phyloP scores from a whole-genome alignment of 2,888 invertebrate species.

The Panzeria rudis region DNA sequence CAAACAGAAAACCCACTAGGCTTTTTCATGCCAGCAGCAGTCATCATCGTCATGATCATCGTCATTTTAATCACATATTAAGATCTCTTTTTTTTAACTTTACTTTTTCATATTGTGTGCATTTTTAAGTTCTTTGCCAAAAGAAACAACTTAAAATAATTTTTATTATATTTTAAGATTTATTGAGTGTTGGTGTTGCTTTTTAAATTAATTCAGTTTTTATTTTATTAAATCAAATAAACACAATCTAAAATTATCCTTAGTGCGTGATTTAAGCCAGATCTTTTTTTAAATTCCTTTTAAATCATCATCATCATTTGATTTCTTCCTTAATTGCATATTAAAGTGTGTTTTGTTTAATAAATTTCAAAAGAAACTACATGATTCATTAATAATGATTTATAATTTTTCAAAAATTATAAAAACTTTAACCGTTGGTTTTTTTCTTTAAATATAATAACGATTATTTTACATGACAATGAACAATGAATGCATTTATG shows the following conservation, averaged over 20 bases:
- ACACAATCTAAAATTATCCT: constrained; percentile 14
- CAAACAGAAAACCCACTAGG: constrained; percentile 14
- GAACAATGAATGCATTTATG: constrained; percentile 27
- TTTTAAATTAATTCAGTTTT: constrained; percentile 55
- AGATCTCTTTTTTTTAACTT: constrained; percentile 8
- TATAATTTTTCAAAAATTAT: constrained; percentile 30
- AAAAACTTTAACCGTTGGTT: constrained; percentile 20
- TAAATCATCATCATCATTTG: background rate
- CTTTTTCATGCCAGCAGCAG: constrained; percentile 25
- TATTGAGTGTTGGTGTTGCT: constrained; percentile 46
- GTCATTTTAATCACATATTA: constrained; percentile 48
- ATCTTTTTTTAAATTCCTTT: background rate
- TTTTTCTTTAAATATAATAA: background rate
- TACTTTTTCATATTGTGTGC: background rate
- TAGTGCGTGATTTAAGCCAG: background rate
- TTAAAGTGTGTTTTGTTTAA: constrained; percentile 16
- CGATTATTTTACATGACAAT: constrained; percentile 27
- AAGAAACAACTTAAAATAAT: constrained; percentile 14
- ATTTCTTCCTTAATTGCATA: background rate
- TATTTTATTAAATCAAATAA: constrained; percentile 23
- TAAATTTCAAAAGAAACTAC: constrained; percentile 7
- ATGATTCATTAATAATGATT: constrained; percentile 50
- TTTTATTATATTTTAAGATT: constrained; percentile 42
- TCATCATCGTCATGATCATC: constrained; percentile 23
- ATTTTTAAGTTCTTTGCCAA: constrained; percentile 27